These are phyloP conservation scores for Rana temporaria DNA, from an alignment of 2,113 vertebrate genomes.

Conservation along the genomic window DNA sequence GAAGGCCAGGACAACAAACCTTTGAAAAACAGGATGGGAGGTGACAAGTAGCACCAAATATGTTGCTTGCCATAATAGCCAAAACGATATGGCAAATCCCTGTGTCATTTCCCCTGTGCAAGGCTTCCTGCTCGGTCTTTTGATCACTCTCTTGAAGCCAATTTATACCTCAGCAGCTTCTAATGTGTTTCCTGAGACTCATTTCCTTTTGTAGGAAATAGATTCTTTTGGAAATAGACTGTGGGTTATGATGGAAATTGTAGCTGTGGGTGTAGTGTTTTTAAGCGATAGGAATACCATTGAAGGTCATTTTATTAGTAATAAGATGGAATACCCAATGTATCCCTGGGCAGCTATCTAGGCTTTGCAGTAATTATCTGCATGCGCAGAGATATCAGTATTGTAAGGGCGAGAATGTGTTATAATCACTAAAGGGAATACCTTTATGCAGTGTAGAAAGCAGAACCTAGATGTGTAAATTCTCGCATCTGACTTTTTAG, in stretches of 20 bases:
- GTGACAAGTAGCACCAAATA: slow-evolving; percentile 58
- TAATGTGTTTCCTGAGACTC: slow-evolving; percentile 57
- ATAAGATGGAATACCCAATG: slow-evolving; percentile 47
- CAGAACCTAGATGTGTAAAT: slow-evolving; percentile 23
- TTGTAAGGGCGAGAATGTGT: slow-evolving; percentile 34
- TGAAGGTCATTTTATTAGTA: slow-evolving; percentile 56
- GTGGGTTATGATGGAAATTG: slow-evolving; percentile 53
- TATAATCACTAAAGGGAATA: slow-evolving; percentile 52
- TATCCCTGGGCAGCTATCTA: slow-evolving; percentile 45
- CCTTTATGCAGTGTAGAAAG: slow-evolving; percentile 30
- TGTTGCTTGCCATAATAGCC: slow-evolving; percentile 56
- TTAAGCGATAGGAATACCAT: slow-evolving; percentile 50
- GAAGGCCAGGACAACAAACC: slow-evolving; percentile 27
- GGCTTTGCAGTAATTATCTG: slow-evolving; percentile 52
- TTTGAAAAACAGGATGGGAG: slow-evolving; percentile 48
- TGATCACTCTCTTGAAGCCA: slow-evolving; percentile 54
- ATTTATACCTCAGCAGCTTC: slow-evolving; percentile 55
- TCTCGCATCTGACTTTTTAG: slow-evolving; percentile 5
- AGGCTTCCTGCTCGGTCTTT: slow-evolving; percentile 54
- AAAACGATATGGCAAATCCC: slow-evolving; percentile 50
- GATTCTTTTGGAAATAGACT: slow-evolving; percentile 55
- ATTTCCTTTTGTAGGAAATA: slow-evolving; percentile 56
- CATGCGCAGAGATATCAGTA: slow-evolving; percentile 44
- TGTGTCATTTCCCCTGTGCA: slow-evolving; percentile 52
- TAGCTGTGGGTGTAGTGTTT: slow-evolving; percentile 49